Evolutionary conservation across 2,888 invertebrate species (phyloP).

Genomic region (Drosophila vallismaia): DNA sequence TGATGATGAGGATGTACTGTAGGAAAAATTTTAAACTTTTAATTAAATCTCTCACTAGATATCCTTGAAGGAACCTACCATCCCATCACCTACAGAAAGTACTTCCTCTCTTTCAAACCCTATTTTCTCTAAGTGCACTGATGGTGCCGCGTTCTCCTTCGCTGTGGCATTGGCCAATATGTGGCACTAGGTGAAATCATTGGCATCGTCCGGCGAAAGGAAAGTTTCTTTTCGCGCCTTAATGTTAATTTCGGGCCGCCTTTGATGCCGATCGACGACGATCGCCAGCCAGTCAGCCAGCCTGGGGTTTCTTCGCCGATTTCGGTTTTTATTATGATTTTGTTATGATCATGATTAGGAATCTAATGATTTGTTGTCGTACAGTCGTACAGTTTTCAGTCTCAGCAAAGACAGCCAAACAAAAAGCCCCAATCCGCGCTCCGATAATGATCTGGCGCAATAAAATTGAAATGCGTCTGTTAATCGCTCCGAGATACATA

Average conservation of each 20-base stretch:
- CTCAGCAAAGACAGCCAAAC: slow-evolving; percentile 24
- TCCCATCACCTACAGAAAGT: not conserved
- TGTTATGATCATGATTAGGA: slow-evolving; percentile 53
- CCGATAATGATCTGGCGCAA: slow-evolving; percentile 74
- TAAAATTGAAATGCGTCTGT: slow-evolving; percentile 77
- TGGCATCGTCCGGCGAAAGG: slow-evolving; percentile 55
- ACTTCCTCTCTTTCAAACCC: not conserved
- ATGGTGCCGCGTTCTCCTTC: slow-evolving; percentile 41
- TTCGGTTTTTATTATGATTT: slow-evolving; percentile 37
- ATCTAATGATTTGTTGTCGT: slow-evolving; percentile 68
- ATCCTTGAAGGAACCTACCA: not conserved
- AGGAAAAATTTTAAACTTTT: not conserved
- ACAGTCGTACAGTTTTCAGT: slow-evolving; percentile 48
- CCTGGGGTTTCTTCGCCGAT: slow-evolving; percentile 18
- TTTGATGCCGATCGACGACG: slow-evolving; percentile 57
- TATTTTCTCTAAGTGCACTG: slow-evolving; percentile 7
- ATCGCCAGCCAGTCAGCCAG: slow-evolving; percentile 4
- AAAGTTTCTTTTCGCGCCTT: slow-evolving; percentile 75
- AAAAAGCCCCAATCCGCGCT: slow-evolving; percentile 52
- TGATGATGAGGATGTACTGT: slow-evolving; percentile 29
- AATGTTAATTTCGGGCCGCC: slow-evolving; percentile 68
- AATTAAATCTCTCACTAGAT: not conserved
- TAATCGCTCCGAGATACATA: slow-evolving; percentile 77
- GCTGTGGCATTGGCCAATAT: slow-evolving; percentile 52
- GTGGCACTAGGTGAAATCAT: slow-evolving; percentile 75